Evolutionary conservation across 2,113 vertebrate genomes (phyloP), one percentile per base, ranked within the genome.

Genomic region (Pogonocichla stellata): DNA sequence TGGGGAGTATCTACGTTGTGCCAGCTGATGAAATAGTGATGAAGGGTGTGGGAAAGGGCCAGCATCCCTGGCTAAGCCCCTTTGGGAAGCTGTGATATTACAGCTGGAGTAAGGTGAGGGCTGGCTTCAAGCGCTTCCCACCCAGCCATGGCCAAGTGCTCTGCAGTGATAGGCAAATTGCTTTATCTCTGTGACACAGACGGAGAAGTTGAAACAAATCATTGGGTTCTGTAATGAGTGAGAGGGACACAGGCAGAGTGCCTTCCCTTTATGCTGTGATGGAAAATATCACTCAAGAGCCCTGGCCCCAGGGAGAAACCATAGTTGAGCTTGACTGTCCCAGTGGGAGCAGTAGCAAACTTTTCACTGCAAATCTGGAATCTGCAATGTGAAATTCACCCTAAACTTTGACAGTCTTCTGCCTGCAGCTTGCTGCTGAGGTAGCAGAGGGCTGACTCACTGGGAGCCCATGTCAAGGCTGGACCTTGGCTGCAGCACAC

Each of bases 121-220:
- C 71, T 94, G 72, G 45, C 42, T 86, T 86, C 0, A 28, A 71
- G 53, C 24, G 36, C 61, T 88, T 93, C 74, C 62, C 72, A 62
- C 42, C 18, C 83, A 67, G 73, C 38, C 61, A 74, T 43, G 1
- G 1, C 85, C 90, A 88, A 94, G 67, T 83, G 90, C 67, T 94
- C 82, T 67, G 70, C 72, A 74, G 90, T 4, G 84, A 94, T 94
- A 91, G 90, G 90, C 74, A 95, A 92, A 96, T 92, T 53, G 1
- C 90, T 95, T 96, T 96, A 96, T 96, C 96, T 94, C 92, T 86
- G 53, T 78, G 79, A 67, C 92, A 92, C 93, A 96, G 90, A 90
- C n/a, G 51, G 85, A 73, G 72, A 93, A 88, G 67, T 71, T 94
- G 95, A 94, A 95, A 93, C 88, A 93, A 92, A 93, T 88, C 90